Percentiles rank a stretch among this genome's conserved stretches.
These are phyloP conservation scores for Willisornis vidua DNA, from an alignment of 2,113 vertebrate genomes.

Conservation along the genomic window DNA sequence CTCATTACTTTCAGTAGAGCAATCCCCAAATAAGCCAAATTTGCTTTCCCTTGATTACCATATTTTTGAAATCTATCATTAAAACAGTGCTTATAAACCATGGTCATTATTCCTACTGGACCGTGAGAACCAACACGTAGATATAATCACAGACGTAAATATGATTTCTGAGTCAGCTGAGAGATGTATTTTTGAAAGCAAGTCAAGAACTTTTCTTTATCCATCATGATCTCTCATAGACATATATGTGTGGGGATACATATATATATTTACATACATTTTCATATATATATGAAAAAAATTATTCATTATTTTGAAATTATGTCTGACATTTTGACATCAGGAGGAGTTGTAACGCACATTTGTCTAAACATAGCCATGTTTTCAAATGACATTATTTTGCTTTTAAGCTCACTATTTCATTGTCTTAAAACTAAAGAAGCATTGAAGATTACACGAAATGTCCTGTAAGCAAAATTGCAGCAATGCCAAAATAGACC, in stretches of 20 bases:
- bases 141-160: not conserved
- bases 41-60: not conserved
- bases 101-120: not conserved
- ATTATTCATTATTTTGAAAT: not conserved
- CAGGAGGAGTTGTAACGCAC: not conserved
- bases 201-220: not conserved
- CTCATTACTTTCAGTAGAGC: not conserved
- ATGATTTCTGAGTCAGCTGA: not conserved
- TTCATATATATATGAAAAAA: not conserved
- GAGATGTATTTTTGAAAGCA: not conserved
- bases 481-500: not conserved
- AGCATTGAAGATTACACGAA: not conserved
- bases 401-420: not conserved
- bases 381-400: not conserved
- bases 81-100: not conserved
- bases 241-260: accelerated
- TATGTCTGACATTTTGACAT: not conserved
- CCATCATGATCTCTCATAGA: not conserved
- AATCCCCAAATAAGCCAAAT: not conserved
- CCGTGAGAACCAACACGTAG: not conserved
- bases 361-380: not conserved
- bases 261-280: not conserved
- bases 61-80: not conserved
- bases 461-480: not conserved
- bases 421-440: not conserved